Base-by-base conservation (phyloP, 2,113 vertebrate species). In the Carassius gibelio region DNA sequence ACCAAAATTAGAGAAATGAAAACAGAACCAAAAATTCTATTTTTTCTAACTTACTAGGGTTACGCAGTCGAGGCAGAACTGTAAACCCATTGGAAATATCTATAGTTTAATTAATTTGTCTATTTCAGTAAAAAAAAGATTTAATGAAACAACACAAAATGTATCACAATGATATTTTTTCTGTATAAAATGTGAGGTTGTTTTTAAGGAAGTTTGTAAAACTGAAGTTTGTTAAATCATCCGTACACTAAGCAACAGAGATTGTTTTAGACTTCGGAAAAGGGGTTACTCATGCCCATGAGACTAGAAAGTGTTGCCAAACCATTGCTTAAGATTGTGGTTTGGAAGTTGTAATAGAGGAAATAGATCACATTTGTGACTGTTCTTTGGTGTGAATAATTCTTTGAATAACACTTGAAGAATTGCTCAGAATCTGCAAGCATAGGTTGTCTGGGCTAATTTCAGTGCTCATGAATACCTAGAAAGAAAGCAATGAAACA, bases 301-400 rank as follows among this genome's bases (percentile, higher is more conserved):
- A 81, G 78, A 8, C 61, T 3, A 42, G 36, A 61, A 64, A 66
- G 4, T 81, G 42, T 81, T 81, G 34, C 42, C 3, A 66, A 81
- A 66, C 21, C 21, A 81, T 66, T 81, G 59, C 78, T 30, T 50
- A 66, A 66, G n/a, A 66, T 23, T 81, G 78, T n/a, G 36, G 78
- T 50, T 15, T 11, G n/a, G 8, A 48, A 48, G 42, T 81, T 66
- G 59, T 48, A 48, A 81, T 26, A 81, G 78, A 81, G 78, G 38
- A 81, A 81, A 66, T 50, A 42, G n/a, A 80, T 48, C 0, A 50
- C 21, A 66, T 48, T 14, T 48, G 38, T 66, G 78, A 30, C 23
- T 80, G 78, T 80, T 64, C 45, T 66, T 81, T 48, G 23, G 9
- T 23, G 11, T 62, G 23, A 7, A 48, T 45, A 2, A 50, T 66